Evolutionary conservation across 2,797 vertebrate species (phyloP), one percentile per base, ranked within the genome.

Genomic region (Aphelocoma californica): DNA sequence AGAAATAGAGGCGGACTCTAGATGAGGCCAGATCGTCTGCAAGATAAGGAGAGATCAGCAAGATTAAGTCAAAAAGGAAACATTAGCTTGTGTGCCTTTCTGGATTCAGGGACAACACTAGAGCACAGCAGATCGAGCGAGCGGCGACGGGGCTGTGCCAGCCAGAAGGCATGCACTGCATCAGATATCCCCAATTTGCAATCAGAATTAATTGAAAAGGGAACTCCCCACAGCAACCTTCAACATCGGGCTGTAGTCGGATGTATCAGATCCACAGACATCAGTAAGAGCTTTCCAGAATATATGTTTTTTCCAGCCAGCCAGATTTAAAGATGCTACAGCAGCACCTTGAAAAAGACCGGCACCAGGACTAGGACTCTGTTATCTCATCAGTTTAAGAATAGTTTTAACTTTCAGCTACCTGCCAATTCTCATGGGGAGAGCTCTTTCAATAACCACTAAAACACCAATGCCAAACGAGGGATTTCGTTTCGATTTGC

Each of bases 1-100:
- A 98, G 97, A 99, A 99, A 97, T 98, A 98, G 86, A 99, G 98
- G 85, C 98, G 98, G 47, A 98, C 98, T 97, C 98, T 98, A 90
- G 99, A 98, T 64, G 98, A 97, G 36, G 98, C 97, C 75, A 98
- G 96, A 75, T 99, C 99, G 97, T 99, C 99, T 99, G 98, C 82
- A 94, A 96, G 97, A 97, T 95, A 96, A 92, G 73, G 92, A 93
- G 72, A 98, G 84, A 97, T 88, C 88, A 88, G 94, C 95, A 88
- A 87, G 84, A 97, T 98, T 97, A 97, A 95, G 74, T 95, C 79
- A 88, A 94, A 93, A 89, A 94, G 88, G 96, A 96, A 97, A 96
- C 5, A 2, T 93, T 96, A 93, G 78, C 95, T 86, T 70, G 50
- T 64, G 88, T 81, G 91, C 92, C 72, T 78, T 60, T 84, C 77